A percentile compares a stretch with the other conserved stretches of the same genome.
These are phyloP conservation scores for Poeciliopsis retropinna DNA, from an alignment of 2,113 vertebrate genomes.

Conservation along the genomic window DNA sequence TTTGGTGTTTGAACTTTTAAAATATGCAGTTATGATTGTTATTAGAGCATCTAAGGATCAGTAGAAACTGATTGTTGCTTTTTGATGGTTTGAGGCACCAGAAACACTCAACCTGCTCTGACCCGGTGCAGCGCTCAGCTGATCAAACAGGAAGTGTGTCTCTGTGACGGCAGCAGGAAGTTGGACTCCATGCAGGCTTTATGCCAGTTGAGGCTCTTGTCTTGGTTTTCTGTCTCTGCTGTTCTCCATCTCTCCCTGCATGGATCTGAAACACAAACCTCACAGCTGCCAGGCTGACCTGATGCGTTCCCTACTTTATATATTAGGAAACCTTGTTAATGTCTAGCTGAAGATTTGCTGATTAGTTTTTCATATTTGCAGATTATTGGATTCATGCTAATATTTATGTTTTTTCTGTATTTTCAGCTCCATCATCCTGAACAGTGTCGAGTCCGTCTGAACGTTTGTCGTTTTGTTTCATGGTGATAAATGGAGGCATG, in stretches of 20 bases:
- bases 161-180: neutral
- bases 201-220: neutral
- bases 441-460: neutral
- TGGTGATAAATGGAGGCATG: conserved; percentile 47
- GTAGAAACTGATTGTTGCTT: no score
- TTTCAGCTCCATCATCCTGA: no score
- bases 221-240: neutral
- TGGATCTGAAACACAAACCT: neutral
- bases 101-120: neutral
- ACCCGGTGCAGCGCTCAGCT: neutral
- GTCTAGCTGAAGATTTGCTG: no score
- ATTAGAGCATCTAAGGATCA: no score
- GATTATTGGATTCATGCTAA: no score
- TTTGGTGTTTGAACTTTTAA: no score
- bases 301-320: no score
- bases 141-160: neutral
- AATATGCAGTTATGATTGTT: no score
- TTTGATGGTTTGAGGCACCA: neutral
- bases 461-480: conserved; percentile 49
- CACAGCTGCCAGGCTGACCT: neutral
- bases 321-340: no score
- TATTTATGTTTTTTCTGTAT: no score
- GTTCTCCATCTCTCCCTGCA: neutral
- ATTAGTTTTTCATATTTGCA: no score
- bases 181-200: neutral